Percentiles rank a stretch among this genome's conserved stretches.
phyloP scores from a whole-genome alignment of 2,888 invertebrate genomes.

The Blastobasis lacticolella region DNA sequence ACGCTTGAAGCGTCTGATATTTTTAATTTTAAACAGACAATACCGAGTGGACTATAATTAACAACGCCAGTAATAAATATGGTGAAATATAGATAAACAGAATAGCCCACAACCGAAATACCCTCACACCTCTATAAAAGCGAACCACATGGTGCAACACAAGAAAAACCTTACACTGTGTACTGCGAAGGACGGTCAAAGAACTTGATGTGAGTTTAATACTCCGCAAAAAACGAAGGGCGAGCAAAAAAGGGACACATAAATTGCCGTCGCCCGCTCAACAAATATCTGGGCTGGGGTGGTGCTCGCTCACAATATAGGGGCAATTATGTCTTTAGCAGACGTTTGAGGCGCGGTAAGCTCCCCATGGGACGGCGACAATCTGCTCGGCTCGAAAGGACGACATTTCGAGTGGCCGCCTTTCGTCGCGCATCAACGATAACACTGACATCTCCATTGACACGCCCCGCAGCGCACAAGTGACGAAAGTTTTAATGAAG shows the following conservation, averaged over 20 bases:
- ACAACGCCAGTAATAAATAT: too few relatives aligned
- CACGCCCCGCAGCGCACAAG: too few relatives aligned
- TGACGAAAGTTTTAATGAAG: too few relatives aligned
- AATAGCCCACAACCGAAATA: too few relatives aligned
- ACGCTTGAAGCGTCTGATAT: too few relatives aligned
- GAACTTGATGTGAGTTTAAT: constrained; percentile 5
- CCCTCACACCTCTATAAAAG: too few relatives aligned
- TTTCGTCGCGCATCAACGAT: constrained; percentile 27
- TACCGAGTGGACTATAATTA: too few relatives aligned
- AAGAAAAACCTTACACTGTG: too few relatives aligned
- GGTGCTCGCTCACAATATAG: constrained; percentile 18
- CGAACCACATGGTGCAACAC: too few relatives aligned
- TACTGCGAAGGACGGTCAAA: constrained; percentile 20
- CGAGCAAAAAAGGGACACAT: constrained; percentile 18
- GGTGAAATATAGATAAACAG: too few relatives aligned
- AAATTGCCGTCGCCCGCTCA: constrained; percentile 21
- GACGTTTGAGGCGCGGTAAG: constrained; percentile 32
- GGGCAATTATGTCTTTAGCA: constrained; percentile 44
- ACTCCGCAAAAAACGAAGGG: constrained; percentile 13
- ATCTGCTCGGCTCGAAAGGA: constrained; percentile 23
- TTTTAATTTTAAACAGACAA: too few relatives aligned
- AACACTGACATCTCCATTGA: constrained; percentile 4
- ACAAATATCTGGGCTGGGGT: constrained; percentile 19
- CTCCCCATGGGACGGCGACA: constrained; percentile 37
- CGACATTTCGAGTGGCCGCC: constrained; percentile 22